These are phyloP conservation scores for Biston stratarius DNA, from an alignment of 2,888 invertebrate genomes.

Conservation along the genomic window DNA sequence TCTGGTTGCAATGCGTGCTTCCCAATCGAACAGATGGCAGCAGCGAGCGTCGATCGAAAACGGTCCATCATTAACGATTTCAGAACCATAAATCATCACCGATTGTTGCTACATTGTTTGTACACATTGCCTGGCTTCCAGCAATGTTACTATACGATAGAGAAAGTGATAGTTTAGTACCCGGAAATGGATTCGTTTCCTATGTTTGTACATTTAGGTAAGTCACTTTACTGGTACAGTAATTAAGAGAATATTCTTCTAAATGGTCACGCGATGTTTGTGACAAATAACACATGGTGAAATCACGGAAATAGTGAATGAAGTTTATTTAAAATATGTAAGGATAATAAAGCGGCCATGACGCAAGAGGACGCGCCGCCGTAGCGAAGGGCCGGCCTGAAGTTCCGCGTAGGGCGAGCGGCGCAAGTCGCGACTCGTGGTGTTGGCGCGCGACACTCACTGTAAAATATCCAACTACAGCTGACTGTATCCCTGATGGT, in stretches of 20 bases:
- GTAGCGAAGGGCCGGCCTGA: conserved; percentile 53
- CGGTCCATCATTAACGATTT: conserved; percentile 34
- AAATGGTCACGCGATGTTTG: neutral
- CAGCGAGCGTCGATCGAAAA: conserved; percentile 56
- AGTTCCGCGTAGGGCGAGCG: conserved; percentile 38
- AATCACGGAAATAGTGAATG: conserved; percentile 35
- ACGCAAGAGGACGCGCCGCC: conserved; percentile 56
- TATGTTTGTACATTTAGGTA: conserved; percentile 20
- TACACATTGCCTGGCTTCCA: conserved; percentile 32
- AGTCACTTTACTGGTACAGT: conserved; percentile 12
- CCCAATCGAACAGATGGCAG: conserved; percentile 78
- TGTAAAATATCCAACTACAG: conserved; percentile 92
- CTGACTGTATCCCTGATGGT: conserved; percentile 89
- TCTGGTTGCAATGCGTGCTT: conserved; percentile 68
- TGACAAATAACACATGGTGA: conserved; percentile 1
- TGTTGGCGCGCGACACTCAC: conserved; percentile 81
- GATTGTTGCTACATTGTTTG: conserved; percentile 36
- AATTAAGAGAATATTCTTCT: conserved; percentile 7
- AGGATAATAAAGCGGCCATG: conserved; percentile 39
- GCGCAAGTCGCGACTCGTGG: conserved; percentile 12
- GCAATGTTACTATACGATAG: conserved; percentile 4
- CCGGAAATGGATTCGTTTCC: conserved; percentile 27
- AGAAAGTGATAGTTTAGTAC: conserved; percentile 7
- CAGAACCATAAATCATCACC: conserved; percentile 36
- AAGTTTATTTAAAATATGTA: conserved; percentile 48